Evolutionary conservation across 2,797 vertebrate genomes (phyloP), one percentile per base, ranked within the genome.

Genomic region (Pteronotus mesoamericanus): DNA sequence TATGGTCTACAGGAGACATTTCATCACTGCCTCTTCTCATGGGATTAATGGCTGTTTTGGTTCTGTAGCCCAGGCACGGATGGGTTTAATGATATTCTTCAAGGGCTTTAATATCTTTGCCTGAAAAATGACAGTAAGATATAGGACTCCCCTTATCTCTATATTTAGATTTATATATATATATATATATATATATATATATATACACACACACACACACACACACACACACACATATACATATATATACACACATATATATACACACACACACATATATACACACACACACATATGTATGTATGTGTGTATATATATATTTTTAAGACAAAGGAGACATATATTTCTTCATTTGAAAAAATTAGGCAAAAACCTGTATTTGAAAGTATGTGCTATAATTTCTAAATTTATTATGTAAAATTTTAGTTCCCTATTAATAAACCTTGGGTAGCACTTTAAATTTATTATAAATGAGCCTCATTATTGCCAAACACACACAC

Each of bases 401-500:
- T 82, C 85, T 92, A 93, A 95, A 97, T 79, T 68, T 48, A 86
- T 71, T 69, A 86, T 26, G 86, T 19, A 86, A 94, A 88, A 94
- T 74, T 85, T 66, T 72, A 96, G 86, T 91, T 95, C 34, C 51
- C 89, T 68, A 9, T n/a, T 92, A 79, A 78, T 71, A 92, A 94
- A 15, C 34, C 44, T 89, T 89, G 59, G 32, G 24, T 19, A 88
- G 59, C 39, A 68, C 42, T 79, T 96, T 68, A 71, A 87, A 79
- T 89, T 80, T 55, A 57, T 61, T 71, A 59, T 15, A 83, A 95
- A 89, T 26, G 21, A 85, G 32, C 69, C 34, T 93, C 34, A 42
- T 55, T 48, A 61, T 2, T 68, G 24, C 32, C 79, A 78, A 79
- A 92, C 0, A 39, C 24, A 75, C 34, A 53, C 12, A 8, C 24